These are phyloP conservation scores for Phocoena sinus DNA, from an alignment of 2,113 vertebrate genomes.

Conservation along the genomic window DNA sequence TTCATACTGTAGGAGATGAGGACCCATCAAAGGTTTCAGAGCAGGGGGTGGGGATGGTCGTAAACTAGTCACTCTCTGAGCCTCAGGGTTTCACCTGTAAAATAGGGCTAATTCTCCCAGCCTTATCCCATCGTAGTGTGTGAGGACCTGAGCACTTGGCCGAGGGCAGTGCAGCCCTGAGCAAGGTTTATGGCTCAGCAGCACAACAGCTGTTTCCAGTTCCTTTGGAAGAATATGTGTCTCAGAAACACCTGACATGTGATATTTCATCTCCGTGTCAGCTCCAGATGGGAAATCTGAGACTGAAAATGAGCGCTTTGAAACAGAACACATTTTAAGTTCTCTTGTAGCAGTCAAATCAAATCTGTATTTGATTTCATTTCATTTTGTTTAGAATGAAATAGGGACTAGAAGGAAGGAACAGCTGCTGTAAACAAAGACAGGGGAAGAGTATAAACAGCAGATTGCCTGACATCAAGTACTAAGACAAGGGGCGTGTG, in stretches of 20 bases:
- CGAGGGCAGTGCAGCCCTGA: neutral
- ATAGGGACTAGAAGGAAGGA: constrained; percentile 39
- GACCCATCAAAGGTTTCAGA: neutral
- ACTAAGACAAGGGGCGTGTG: neutral
- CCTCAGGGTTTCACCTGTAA: neutral
- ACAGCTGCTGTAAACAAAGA: constrained; percentile 50
- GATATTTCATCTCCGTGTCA: constrained; percentile 54
- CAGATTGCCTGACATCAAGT: constrained; percentile 1
- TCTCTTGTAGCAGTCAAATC: constrained; percentile 56
- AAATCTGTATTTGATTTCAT: constrained; percentile 64
- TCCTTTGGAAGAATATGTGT: constrained; percentile 34
- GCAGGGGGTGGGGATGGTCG: neutral
- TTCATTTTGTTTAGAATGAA: constrained; percentile 64
- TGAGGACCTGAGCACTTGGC: neutral
- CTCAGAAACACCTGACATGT: constrained; percentile 59
- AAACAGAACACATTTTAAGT: constrained; percentile 62
- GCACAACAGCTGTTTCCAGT: constrained; percentile 44
- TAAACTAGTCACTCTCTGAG: neutral
- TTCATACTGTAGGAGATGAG: neutral
- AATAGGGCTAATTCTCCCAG: neutral
- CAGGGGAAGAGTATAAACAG: neutral
- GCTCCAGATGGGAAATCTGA: constrained; percentile 62
- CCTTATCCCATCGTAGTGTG: neutral
- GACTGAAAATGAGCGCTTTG: constrained; percentile 39
- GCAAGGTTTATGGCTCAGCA: neutral